Conservation (phyloP, 1,140 invertebrate species). For the Matsumurasca onukii region DNA sequence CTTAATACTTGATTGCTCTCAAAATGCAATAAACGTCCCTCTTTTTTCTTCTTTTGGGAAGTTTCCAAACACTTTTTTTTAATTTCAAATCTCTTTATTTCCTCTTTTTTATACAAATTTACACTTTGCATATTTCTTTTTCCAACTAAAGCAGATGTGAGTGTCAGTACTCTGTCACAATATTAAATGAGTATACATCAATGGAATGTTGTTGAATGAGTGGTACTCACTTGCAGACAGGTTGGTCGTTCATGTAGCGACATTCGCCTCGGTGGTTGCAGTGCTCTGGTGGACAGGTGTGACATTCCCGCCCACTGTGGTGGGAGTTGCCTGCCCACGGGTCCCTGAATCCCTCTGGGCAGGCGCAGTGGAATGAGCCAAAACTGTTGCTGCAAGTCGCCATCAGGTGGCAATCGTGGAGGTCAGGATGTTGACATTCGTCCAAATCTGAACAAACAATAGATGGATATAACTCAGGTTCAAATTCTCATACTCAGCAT, state of each 20-base stretch:
- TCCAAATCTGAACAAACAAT: slow-evolving; percentile 72
- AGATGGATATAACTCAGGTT: slow-evolving; percentile 10
- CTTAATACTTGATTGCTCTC: too few relatives aligned
- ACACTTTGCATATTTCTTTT: too few relatives aligned
- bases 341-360: slow-evolving; percentile 76
- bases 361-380: slow-evolving; percentile 86
- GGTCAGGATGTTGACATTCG: slow-evolving; percentile 79
- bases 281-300: slow-evolving; percentile 71
- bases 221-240: slow-evolving; percentile 75
- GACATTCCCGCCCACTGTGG: slow-evolving; percentile 70
- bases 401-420: slow-evolving; percentile 89
- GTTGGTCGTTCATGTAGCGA: slow-evolving; percentile 70
- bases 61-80: too few relatives aligned
- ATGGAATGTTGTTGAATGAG: too few relatives aligned
- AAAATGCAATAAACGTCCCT: too few relatives aligned
- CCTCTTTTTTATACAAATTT: too few relatives aligned
- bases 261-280: slow-evolving; percentile 85
- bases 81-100: too few relatives aligned
- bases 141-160: too few relatives aligned
- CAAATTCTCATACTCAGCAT: too few relatives aligned
- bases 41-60: too few relatives aligned
- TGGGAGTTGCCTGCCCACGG: slow-evolving; percentile 62
- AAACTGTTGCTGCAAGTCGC: slow-evolving; percentile 87
- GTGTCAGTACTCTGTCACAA: too few relatives aligned
- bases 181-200: too few relatives aligned